A percentile compares a stretch with the other conserved stretches of the same genome.
These are phyloP conservation scores for Gnathonemus longibarbis DNA, from an alignment of 2,113 vertebrate species.

Conservation along the genomic window DNA sequence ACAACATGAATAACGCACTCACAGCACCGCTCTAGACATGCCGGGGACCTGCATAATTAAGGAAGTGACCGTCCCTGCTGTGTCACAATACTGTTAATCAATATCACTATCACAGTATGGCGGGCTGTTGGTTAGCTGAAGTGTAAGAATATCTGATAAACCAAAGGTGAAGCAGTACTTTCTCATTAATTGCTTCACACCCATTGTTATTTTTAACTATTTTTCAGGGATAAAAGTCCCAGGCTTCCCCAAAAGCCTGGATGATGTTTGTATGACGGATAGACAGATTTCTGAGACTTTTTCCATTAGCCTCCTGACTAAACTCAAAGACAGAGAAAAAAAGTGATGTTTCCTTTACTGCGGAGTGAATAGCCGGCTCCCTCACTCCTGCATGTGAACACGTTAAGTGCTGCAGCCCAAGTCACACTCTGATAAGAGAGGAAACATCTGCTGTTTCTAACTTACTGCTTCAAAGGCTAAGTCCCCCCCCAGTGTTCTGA, in stretches of 20 bases:
- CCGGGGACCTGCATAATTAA: not conserved
- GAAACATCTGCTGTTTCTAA: constrained; percentile 14
- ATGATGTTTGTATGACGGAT: not conserved
- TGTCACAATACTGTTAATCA: not conserved
- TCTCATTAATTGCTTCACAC: not conserved
- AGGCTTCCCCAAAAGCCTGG: not conserved
- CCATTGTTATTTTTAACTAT: not conserved
- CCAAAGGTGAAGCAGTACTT: not conserved
- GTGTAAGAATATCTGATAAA: not conserved
- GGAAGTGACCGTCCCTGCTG: not conserved
- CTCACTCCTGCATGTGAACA: not conserved
- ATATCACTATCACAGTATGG: not conserved
- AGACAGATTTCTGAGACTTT: not conserved
- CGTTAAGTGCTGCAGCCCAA: not conserved
- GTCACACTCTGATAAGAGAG: not conserved
- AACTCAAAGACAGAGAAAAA: not conserved
- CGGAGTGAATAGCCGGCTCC: not conserved
- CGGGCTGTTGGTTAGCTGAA: not conserved
- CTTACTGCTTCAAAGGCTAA: not conserved
- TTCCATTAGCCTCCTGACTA: not conserved
- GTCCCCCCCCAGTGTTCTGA: not conserved
- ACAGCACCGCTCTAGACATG: no score
- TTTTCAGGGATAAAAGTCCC: not conserved
- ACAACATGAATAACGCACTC: no score
- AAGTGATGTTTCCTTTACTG: not conserved